These are phyloP conservation scores for Andrena cerasifolii DNA, from an alignment of 1,140 invertebrate species.

Conservation along the genomic window DNA sequence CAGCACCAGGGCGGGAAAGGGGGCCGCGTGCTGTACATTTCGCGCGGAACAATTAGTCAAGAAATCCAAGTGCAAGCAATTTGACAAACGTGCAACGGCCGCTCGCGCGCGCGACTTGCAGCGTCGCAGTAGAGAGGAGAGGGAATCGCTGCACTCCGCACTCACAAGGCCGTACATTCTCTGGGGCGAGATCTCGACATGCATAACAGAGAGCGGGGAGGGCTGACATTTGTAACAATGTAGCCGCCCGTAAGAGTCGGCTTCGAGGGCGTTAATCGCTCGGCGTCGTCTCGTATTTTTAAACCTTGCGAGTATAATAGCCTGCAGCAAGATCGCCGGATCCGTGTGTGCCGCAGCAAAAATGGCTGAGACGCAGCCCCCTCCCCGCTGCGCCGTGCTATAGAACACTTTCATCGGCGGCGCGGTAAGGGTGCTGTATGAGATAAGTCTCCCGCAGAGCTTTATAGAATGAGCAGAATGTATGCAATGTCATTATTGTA, in stretches of 20 bases:
- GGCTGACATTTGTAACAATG: not conserved
- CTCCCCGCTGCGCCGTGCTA: too few relatives aligned
- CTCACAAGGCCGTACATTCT: not conserved
- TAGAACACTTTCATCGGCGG: not conserved
- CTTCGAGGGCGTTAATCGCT: not conserved
- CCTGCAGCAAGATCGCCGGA: not conserved
- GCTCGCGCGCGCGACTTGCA: not conserved
- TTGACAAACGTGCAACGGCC: not conserved
- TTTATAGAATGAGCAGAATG: too few relatives aligned
- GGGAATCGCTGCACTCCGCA: too few relatives aligned
- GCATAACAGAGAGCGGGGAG: not conserved
- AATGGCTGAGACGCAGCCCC: too few relatives aligned
- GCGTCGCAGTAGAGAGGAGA: too few relatives aligned
- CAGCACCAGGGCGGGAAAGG: not conserved
- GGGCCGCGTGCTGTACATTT: not conserved
- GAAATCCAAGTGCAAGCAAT: slow-evolving; percentile 11
- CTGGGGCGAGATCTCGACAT: too few relatives aligned
- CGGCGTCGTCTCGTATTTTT: not conserved
- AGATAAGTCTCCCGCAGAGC: too few relatives aligned
- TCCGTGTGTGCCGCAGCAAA: too few relatives aligned
- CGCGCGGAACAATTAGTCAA: slow-evolving; percentile 6
- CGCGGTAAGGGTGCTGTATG: too few relatives aligned
- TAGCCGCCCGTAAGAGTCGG: not conserved
- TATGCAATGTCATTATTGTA: too few relatives aligned
- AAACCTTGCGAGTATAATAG: not conserved